Evolutionary conservation across 2,888 invertebrate genomes (phyloP).

Genomic region (Cephus pygmeus): DNA sequence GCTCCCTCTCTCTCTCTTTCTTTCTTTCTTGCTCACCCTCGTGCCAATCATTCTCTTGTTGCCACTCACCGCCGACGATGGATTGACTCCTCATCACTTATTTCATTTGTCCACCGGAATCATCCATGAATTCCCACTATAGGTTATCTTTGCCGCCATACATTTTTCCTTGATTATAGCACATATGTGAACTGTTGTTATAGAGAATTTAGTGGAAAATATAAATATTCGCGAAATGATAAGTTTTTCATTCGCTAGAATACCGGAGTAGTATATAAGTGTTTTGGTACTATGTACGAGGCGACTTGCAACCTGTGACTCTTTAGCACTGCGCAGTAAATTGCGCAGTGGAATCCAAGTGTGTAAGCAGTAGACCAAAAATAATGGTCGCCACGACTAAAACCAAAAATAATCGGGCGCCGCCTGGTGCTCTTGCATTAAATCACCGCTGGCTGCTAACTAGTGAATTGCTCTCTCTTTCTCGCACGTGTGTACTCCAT

Average conservation of each 20-base stretch:
- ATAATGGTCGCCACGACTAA: constrained; percentile 51
- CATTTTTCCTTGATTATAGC: no score
- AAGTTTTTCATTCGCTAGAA: no score
- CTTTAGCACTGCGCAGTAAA: not conserved
- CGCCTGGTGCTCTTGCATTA: constrained; percentile 57
- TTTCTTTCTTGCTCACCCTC: no score
- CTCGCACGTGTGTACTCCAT: constrained; percentile 1
- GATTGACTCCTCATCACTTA: constrained; percentile 55
- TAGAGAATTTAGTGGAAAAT: no score
- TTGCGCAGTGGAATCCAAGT: constrained; percentile 20
- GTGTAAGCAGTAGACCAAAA: constrained; percentile 30
- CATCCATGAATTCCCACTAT: constrained; percentile 9
- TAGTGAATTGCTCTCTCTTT: constrained; percentile 43
- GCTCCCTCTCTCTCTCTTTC: no score
- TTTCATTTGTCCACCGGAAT: constrained; percentile 54
- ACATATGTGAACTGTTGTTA: no score
- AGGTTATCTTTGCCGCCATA: no score
- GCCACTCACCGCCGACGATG: constrained; percentile 27
- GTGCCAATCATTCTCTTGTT: no score
- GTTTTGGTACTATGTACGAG: no score
- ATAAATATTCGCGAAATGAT: no score
- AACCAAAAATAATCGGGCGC: constrained; percentile 63
- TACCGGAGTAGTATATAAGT: no score
- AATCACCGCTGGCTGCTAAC: constrained; percentile 48
- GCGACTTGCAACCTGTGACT: no score